Base-by-base conservation (phyloP, 2,113 vertebrate species). In the Cairina moschata region DNA sequence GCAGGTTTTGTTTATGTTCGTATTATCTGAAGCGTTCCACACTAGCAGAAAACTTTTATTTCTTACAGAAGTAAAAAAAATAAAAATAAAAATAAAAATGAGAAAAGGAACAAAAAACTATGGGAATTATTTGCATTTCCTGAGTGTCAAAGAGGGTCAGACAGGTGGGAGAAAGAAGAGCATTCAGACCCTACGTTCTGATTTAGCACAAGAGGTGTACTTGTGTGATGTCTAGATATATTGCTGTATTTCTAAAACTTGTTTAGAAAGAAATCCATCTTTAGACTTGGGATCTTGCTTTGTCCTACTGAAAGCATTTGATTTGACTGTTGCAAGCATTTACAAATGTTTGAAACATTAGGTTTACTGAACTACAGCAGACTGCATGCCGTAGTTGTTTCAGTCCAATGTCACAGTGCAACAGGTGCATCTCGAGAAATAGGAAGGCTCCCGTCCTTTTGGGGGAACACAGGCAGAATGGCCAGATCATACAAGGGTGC, bases 1-100 rank as follows among this genome's bases (percentile, higher is more conserved):
- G 31, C 4, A 42, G 55, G 18, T 25, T 80, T 38, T 88, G 59
- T 0, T 93, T 95, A 69, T 80, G 22, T 93, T 88, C 36, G 81
- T 10, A 8, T 46, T 93, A 67, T 74, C 56, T 78, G 73, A 90
- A 93, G 28, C 8, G 59, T 71, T 95, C 87, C 23, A 73, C 21
- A 2, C 29, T 69, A 31, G 66, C 63, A 88, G 46, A n/a, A 67
- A 91, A 52, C 28, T 55, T 66, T 7, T 2, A 18, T 73, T 60
- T 76, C 34, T 72, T 83, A 29, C 1, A 80, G 17, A 91, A 87
- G 17, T 50, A 77, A 17, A 16, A 44, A 40, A 44, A 44, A 17
- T 9, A 46, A 83, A 90, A 74, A 20, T 87, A 74, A 9, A 20
- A 46, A 48, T 6, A 21, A 80, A 90, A 74, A 42, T 8, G 62